A percentile compares a stretch with the other conserved stretches of the same genome.
Evolutionary conservation across 2,888 invertebrate species (phyloP).

Genomic region (Eucera pruinosa): DNA sequence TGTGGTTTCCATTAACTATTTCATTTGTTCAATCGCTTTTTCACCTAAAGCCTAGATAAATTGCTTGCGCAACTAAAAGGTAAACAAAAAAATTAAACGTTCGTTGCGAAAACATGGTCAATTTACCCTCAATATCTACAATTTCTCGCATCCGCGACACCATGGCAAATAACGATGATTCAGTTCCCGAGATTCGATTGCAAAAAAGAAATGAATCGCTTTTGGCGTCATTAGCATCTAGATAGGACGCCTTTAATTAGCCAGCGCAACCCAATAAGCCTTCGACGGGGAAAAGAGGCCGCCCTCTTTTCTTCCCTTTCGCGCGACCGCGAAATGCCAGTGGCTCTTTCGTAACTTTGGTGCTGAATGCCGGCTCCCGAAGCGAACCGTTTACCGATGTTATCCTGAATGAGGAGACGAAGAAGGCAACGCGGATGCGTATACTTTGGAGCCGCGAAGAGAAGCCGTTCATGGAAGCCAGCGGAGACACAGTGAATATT

Average conservation of each 20-base stretch:
- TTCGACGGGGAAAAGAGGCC: neutral
- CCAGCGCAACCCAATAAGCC: constrained; percentile 42
- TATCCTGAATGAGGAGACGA: constrained; percentile 60
- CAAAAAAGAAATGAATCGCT: constrained; percentile 17
- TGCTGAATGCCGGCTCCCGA: constrained; percentile 50
- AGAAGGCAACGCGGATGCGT: constrained; percentile 41
- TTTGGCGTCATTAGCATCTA: constrained; percentile 45
- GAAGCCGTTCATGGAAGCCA: constrained; percentile 27
- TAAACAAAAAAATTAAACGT: neutral
- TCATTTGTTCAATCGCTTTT: neutral
- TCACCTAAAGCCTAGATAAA: neutral
- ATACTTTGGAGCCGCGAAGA: constrained; percentile 17
- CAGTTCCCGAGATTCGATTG: constrained; percentile 15
- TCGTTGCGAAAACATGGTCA: neutral
- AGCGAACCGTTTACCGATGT: constrained; percentile 64
- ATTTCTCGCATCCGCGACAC: neutral
- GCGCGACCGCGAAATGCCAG: constrained; percentile 30
- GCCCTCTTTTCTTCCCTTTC: constrained; percentile 2
- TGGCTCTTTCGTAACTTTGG: constrained; percentile 29
- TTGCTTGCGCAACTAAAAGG: too few relatives aligned
- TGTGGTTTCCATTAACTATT: neutral
- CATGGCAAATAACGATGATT: neutral
- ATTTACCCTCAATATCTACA: neutral
- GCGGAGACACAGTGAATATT: constrained; percentile 78
- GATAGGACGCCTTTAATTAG: constrained; percentile 45